phyloP scores from a whole-genome alignment of 2,113 vertebrate genomes.

The Burhinus bistriatus region DNA sequence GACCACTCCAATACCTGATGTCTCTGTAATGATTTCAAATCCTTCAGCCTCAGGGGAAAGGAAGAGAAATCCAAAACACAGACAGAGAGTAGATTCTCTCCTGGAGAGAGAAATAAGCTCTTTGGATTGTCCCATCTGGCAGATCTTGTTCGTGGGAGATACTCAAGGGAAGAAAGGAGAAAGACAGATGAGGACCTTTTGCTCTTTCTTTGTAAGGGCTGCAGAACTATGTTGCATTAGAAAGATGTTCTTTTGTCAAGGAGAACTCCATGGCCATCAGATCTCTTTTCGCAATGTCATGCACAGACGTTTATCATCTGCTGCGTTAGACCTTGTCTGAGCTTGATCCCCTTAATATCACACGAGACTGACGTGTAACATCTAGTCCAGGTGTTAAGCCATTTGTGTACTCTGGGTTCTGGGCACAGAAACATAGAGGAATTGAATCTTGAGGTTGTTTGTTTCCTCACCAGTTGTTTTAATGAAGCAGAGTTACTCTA shows the following conservation, averaged over 20 bases:
- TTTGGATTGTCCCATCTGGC: not conserved
- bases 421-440: not conserved
- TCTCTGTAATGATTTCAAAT: not conserved
- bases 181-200: not conserved
- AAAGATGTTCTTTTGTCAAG: not conserved
- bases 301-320: not conserved
- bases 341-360: not conserved
- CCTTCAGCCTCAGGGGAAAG: not conserved
- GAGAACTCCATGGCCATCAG: not conserved
- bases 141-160: not conserved
- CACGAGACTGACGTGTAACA: not conserved
- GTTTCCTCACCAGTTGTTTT: slow-evolving; percentile 7
- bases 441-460: not conserved
- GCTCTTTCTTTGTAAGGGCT: not conserved
- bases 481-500: slow-evolving; percentile 6
- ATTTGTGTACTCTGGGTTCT: not conserved
- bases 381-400: not conserved
- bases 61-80: not conserved
- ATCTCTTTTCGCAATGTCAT: not conserved
- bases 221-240: not conserved
- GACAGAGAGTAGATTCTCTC: not conserved
- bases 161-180: not conserved
- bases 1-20: not conserved
- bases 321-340: not conserved
- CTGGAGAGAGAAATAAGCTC: not conserved